These are phyloP conservation scores for Meriones unguiculatus DNA, from an alignment of 2,113 vertebrate species.

Conservation along the genomic window DNA sequence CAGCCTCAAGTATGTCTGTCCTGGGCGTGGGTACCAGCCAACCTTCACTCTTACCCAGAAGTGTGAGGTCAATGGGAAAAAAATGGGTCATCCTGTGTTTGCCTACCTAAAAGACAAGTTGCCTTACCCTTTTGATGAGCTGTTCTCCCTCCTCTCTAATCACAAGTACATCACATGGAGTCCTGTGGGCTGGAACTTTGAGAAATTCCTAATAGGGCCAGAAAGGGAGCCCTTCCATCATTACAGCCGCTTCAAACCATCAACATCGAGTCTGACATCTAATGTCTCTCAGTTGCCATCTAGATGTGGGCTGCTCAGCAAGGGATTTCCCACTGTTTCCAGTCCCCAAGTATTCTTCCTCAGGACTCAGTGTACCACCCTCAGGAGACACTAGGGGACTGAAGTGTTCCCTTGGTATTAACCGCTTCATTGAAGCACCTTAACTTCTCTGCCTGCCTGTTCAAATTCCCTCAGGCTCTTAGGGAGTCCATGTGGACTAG, in stretches of 20 bases:
- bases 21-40: conserved; percentile 93
- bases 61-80: conserved; percentile 95
- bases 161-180: conserved; percentile 95
- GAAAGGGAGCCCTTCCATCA: conserved; percentile 98
- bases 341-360: background rate
- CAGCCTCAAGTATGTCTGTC: conserved; percentile 94
- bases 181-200: conserved; percentile 98
- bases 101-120: conserved; percentile 98
- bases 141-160: conserved; percentile 90
- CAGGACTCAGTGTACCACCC: background rate
- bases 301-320: conserved; percentile 69
- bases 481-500: background rate
- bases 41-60: conserved; percentile 95
- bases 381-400: background rate
- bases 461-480: background rate
- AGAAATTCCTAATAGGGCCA: conserved; percentile 97
- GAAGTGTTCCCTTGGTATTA: conserved; percentile 6
- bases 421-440: background rate
- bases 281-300: conserved; percentile 96
- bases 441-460: conserved; percentile 17
- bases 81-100: conserved; percentile 95
- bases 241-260: conserved; percentile 94
- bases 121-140: conserved; percentile 92
- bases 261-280: conserved; percentile 95
- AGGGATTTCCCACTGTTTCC: background rate